Evolutionary conservation across 2,113 vertebrate genomes (phyloP).

Genomic region (Clupea harengus): DNA sequence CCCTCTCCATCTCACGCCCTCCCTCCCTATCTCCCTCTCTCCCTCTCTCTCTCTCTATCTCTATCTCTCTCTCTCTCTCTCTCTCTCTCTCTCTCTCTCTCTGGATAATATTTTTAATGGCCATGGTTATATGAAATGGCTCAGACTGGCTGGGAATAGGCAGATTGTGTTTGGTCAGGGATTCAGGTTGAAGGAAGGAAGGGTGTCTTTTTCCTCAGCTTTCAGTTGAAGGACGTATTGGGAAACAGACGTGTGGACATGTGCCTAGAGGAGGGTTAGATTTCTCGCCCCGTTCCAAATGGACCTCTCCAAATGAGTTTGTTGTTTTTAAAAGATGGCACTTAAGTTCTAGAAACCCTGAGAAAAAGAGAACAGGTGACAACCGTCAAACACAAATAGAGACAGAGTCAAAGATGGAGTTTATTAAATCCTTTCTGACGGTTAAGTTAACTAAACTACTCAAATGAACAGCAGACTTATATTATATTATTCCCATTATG

Average conservation of each 20-base stretch:
- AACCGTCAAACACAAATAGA: background rate
- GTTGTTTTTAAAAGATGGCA: background rate
- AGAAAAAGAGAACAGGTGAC: background rate
- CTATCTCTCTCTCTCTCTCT: background rate
- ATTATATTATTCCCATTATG: too few species aligned
- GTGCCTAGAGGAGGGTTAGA: background rate
- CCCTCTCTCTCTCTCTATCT: background rate
- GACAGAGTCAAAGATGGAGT: background rate
- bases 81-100: background rate
- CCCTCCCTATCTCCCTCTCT: background rate
- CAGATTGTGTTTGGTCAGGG: background rate
- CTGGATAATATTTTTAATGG: background rate
- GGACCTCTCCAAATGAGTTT: background rate
- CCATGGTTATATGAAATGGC: conserved; percentile 35
- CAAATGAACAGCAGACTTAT: too few species aligned
- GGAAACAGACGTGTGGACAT: background rate
- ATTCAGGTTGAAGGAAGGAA: background rate
- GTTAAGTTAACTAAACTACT: background rate
- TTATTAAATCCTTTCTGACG: background rate
- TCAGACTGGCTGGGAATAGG: conserved; percentile 24
- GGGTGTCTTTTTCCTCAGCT: background rate
- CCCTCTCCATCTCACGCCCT: background rate
- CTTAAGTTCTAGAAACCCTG: background rate
- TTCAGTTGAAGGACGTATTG: background rate
- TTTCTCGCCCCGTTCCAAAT: conserved; percentile 40